Base-by-base conservation (phyloP, 2,113 vertebrate genomes). In the Toxotes chatareus region DNA sequence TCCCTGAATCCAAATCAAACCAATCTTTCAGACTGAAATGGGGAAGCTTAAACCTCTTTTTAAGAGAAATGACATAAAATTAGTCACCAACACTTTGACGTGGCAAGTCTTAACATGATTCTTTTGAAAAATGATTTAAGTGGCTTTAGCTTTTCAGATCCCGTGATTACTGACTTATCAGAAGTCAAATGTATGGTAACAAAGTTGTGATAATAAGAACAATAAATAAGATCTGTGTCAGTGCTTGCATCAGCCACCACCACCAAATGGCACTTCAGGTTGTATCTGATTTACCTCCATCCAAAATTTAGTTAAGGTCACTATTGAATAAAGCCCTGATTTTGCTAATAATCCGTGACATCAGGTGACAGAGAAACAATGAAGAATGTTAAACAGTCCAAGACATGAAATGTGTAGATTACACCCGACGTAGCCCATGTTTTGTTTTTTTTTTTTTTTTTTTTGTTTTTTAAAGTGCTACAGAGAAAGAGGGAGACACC, bases 141-240 rank as follows among this genome's bases (percentile, higher is more conserved):
- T 69, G 71, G 59, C 17, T 46, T 79, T 49, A 1, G 14, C 66
- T 79, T 73, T 56, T 40, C 42, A 32, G 60, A 27, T 31, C 14
- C 19, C 27, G 23, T n/a, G 44, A 71, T 59, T 60, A n/a, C 11
- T 3, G 31, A 21, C 60, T 32, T 12, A 42, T 64, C 21, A 36
- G 40, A 53, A 44, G 32, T 66, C 57, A 51, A 27, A 34, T 14
- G 40, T 27, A 59, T 44, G 74, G 47, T 49, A 73, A 88, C 68
- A 57, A 87, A 63, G 65, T 27, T 57, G 42, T 76, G 64, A 59
- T n/a, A 23, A 46, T 65, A 46, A 55, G 21, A 71, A 82, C 71
- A 84, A 90, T 83, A 88, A 91, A 89, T 88, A 83, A 71, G 47
- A 73, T 60, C 32, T 67, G 53, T 40, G 73, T 84, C 51, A 40